Base-by-base conservation (phyloP, 2,888 invertebrate species). In the Caenorhabditis panamensis region DNA sequence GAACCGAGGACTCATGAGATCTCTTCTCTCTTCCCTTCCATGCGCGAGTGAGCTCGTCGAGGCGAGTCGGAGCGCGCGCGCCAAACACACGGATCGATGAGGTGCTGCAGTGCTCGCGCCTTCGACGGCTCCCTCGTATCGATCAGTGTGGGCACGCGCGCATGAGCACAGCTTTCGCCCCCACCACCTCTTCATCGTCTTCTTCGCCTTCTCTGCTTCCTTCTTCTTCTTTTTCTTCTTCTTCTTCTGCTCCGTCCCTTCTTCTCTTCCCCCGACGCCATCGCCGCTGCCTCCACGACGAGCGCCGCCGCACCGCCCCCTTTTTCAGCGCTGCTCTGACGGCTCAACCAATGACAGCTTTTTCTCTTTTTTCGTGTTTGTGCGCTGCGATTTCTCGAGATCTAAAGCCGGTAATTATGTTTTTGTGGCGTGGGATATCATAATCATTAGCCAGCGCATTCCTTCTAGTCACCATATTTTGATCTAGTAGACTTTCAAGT, bases 141-240 rank as follows among this genome's bases (percentile, higher is more conserved):
- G 73, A 73, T 73, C 73, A 63, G 58, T 51, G 63, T 31, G 73
- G 62, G 59, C 59, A 51, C 58, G 56, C 73, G 64, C 72, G 72
- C 72, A 37, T 69, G 69, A 72, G 71, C 71, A 64, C 72, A 72
- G 72, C 72, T 64, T 64, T 72, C 72, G 64, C 72, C 72, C 72
- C 64, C 72, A 64, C 72, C 72, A 72, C 72, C 72, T 72, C 72
- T 72, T 64, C 72, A 72, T 72, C 63, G 72, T 72, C 72, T 26
- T 71, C 61, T 41, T 61, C 53, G 24, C 49, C 53, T 51, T 49
- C 51, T 26, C 54, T 51, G 22, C 26, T 31, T 41, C 24, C 31
- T 37, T 56, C 56, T 44, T 28, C 53, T 56, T 56, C 28, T 54
- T 47, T 44, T 44, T 53, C 16, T 69, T 69, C 61, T 61, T 61